Percentiles rank a stretch among this genome's conserved stretches.
Conservation (phyloP, 1,140 invertebrate species). For the Rhopalosiphum maidis region DNA sequence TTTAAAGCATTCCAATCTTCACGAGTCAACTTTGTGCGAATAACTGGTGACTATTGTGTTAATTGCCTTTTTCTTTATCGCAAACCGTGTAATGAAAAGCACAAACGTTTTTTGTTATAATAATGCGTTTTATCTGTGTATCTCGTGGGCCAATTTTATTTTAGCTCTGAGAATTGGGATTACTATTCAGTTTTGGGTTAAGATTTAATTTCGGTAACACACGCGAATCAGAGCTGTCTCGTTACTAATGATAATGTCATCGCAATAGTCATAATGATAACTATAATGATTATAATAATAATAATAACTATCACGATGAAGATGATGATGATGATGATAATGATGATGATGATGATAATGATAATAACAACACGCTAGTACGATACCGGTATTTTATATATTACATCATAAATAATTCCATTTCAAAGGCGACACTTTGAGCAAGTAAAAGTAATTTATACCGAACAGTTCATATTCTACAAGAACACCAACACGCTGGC, state of each 20-base stretch:
- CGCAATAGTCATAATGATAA: background rate
- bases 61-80: slow-evolving; percentile 39
- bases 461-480: slow-evolving; percentile 40
- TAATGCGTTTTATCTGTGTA: background rate
- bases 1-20: slow-evolving; percentile 17
- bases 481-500: background rate
- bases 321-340: background rate
- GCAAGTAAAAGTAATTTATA: slow-evolving; percentile 46
- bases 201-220: slow-evolving; percentile 19
- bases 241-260: slow-evolving; percentile 1
- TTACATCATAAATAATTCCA: slow-evolving; percentile 48
- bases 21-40: background rate
- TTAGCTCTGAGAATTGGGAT: background rate
- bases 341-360: background rate
- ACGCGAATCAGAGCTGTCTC: slow-evolving; percentile 3
- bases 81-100: background rate
- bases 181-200: background rate
- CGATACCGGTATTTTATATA: slow-evolving; percentile 31
- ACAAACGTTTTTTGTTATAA: background rate
- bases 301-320: background rate
- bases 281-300: background rate
- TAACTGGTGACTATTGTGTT: slow-evolving; percentile 15
- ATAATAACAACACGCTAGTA: background rate
- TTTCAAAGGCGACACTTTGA: slow-evolving; percentile 37
- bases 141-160: slow-evolving; percentile 1